Percentiles rank a stretch among this genome's conserved stretches.
Evolutionary conservation across 1,140 invertebrate genomes (phyloP).

Genomic region (Temnothorax longispinosus): DNA sequence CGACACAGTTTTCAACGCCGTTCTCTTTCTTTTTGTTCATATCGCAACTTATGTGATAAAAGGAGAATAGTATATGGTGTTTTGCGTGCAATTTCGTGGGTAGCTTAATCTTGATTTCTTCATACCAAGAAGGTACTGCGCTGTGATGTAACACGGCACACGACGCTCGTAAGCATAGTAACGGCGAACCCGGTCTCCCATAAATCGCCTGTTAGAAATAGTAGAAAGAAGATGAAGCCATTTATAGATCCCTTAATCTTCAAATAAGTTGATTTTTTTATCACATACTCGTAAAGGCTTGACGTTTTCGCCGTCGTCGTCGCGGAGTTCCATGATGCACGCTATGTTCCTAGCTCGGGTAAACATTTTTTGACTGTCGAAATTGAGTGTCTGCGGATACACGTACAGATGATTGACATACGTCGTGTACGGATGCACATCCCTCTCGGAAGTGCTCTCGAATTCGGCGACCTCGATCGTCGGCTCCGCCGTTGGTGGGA

Average conservation of each 20-base stretch:
- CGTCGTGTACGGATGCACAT: constrained; percentile 92
- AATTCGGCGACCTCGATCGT: constrained; percentile 94
- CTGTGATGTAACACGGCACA: constrained; percentile 93
- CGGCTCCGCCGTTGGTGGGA: constrained; percentile 90
- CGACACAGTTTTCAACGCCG: constrained; percentile 94
- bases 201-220: constrained; percentile 89
- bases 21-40: constrained; percentile 93
- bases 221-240: not conserved
- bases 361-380: constrained; percentile 96
- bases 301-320: constrained; percentile 91
- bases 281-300: constrained; percentile 89
- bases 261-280: not conserved
- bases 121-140: constrained; percentile 93
- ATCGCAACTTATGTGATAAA: constrained; percentile 95
- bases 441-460: constrained; percentile 89
- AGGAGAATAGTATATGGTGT: constrained; percentile 95
- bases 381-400: constrained; percentile 94
- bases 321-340: constrained; percentile 93
- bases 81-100: constrained; percentile 91
- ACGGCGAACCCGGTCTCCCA: constrained; percentile 88
- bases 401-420: constrained; percentile 96
- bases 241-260: not conserved
- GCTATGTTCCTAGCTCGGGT: constrained; percentile 96
- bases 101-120: constrained; percentile 95
- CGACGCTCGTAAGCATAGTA: constrained; percentile 88